A percentile compares a stretch with the other conserved stretches of the same genome.
These are phyloP conservation scores for Sitobion miscanthi DNA, from an alignment of 1,140 invertebrate species.

Conservation along the genomic window DNA sequence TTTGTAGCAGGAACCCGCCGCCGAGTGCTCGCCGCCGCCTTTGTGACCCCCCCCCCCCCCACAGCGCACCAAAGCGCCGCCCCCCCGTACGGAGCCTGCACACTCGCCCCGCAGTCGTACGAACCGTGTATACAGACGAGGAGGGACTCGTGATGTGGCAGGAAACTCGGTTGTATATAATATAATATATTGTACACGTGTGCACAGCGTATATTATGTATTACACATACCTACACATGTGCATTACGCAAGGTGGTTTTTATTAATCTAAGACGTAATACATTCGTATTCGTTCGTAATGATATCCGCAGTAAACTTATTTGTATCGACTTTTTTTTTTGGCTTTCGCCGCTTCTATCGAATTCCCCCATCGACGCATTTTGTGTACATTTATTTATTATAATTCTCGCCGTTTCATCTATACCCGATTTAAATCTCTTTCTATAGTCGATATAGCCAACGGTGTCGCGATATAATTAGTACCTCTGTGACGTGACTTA, in stretches of 20 bases:
- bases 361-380: background rate
- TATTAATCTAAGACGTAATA: background rate
- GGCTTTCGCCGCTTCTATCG: background rate
- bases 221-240: background rate
- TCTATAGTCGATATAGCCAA: background rate
- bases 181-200: background rate
- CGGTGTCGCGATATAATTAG: background rate
- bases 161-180: constrained; percentile 10
- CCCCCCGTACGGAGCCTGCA: background rate
- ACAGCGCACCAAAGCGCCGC: background rate
- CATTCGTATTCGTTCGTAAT: background rate
- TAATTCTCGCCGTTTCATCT: background rate
- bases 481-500: background rate
- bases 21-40: background rate
- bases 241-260: background rate
- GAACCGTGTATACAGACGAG: background rate
- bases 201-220: background rate
- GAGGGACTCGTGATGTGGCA: background rate
- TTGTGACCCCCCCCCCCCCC: background rate
- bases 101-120: background rate
- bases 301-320: background rate
- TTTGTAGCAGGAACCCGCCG: constrained; percentile 1
- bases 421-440: background rate
- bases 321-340: background rate
- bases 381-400: background rate